Conservation (phyloP, 1,140 invertebrate genomes). For the Zaprionus vittiger region DNA sequence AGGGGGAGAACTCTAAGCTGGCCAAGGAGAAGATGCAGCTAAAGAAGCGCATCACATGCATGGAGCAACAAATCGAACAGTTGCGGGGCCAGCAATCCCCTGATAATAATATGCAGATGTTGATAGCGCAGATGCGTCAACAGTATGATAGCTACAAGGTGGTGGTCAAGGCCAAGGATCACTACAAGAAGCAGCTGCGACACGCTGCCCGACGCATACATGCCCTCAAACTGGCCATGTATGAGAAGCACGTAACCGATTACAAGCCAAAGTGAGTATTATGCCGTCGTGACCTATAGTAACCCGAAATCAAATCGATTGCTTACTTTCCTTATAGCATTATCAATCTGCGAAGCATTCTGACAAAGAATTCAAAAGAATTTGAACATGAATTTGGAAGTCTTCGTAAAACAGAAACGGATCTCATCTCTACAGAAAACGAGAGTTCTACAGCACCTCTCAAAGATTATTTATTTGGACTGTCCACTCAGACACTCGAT, state of each 20-base stretch:
- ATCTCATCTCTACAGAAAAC: conserved; percentile 19
- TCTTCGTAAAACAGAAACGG: conserved; percentile 4
- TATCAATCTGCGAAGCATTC: conserved; percentile 46
- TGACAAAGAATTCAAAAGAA: conserved; percentile 51
- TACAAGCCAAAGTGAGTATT: conserved; percentile 30
- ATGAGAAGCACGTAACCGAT: conserved; percentile 36
- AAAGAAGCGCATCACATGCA: conserved; percentile 44
- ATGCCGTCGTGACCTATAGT: neutral
- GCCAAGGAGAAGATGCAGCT: conserved; percentile 48
- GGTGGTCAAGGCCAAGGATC: conserved; percentile 58
- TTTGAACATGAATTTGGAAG: conserved; percentile 62
- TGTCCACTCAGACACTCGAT: conserved; percentile 11
- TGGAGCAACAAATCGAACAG: conserved; percentile 54
- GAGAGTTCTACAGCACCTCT: neutral
- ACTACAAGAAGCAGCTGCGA: conserved; percentile 66
- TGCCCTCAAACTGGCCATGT: conserved; percentile 52
- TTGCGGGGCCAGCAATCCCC: conserved; percentile 16
- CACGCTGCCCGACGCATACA: conserved; percentile 51
- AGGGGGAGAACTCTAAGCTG: conserved; percentile 53
- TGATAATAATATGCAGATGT: conserved; percentile 35
- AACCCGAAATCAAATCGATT: neutral
- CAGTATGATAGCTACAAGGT: conserved; percentile 54
- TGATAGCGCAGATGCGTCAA: conserved; percentile 52
- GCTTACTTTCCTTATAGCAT: conserved; percentile 6
- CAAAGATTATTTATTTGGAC: conserved; percentile 15